Percentiles rank a stretch among this genome's conserved stretches.
Conservation (phyloP, 2,797 vertebrate species). For the Anguilla anguilla region DNA sequence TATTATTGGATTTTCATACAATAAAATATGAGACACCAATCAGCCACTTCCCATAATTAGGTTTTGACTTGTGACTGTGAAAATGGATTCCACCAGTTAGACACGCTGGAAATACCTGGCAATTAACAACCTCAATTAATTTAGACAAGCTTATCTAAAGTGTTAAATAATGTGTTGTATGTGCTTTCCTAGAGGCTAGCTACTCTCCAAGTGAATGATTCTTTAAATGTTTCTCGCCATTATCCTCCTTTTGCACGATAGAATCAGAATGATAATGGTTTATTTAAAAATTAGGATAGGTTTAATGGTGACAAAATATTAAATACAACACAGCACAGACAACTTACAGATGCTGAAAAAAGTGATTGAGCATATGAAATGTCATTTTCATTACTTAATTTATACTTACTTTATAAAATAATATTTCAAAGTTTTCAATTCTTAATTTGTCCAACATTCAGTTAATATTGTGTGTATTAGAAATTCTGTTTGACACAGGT, state of each 20-base stretch:
- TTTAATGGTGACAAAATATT: background rate
- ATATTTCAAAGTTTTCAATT: background rate
- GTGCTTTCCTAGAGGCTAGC: constrained; percentile 44
- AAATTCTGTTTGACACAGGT: constrained; percentile 2
- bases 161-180: constrained; percentile 45
- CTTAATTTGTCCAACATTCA: background rate
- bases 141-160: constrained; percentile 49
- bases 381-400: background rate
- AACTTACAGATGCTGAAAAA: background rate
- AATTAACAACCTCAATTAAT: constrained; percentile 63
- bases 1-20: constrained; percentile 47
- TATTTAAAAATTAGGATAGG: background rate
- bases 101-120: constrained; percentile 53
- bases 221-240: background rate
- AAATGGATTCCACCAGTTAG: constrained; percentile 52
- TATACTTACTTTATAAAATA: no score
- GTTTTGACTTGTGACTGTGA: constrained; percentile 63
- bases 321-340: background rate
- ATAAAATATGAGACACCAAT: constrained; percentile 45
- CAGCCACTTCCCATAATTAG: constrained; percentile 57
- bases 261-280: background rate
- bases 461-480: background rate
- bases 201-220: constrained; percentile 19
- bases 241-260: background rate
- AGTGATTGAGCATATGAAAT: background rate